phyloP scores from a whole-genome alignment of 2,797 vertebrate genomes.

The Chromis chromis region DNA sequence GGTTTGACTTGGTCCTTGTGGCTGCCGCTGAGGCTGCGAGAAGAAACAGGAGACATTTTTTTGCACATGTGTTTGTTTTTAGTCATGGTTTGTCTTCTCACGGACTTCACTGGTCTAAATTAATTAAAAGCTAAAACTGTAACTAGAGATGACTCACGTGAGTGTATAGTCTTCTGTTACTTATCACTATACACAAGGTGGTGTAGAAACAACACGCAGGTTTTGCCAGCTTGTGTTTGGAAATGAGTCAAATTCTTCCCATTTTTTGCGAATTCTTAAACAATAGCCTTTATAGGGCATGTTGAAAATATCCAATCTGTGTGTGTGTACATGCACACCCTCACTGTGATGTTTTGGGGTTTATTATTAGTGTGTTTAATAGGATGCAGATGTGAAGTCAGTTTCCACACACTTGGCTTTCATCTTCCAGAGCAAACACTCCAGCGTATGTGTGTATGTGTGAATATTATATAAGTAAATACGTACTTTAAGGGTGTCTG shows the following conservation, averaged over 20 bases:
- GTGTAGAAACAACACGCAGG: constrained; percentile 30
- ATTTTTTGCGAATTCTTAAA: constrained; percentile 58
- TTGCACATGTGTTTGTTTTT: constrained; percentile 64
- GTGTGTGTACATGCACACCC: constrained; percentile 14
- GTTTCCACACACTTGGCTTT: constrained; percentile 77
- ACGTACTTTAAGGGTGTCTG: not conserved
- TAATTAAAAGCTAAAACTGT: constrained; percentile 52
- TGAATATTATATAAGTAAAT: constrained; percentile 18
- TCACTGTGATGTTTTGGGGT: constrained; percentile 63
- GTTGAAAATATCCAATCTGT: constrained; percentile 58
- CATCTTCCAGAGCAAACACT: constrained; percentile 62
- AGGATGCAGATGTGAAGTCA: constrained; percentile 82
- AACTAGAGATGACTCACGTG: constrained; percentile 39
- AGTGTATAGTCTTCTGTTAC: constrained; percentile 33
- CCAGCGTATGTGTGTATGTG: constrained; percentile 12
- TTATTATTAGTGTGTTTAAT: constrained; percentile 81
- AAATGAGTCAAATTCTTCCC: constrained; percentile 33
- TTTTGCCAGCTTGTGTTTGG: constrained; percentile 30
- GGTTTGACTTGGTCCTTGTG: not conserved
- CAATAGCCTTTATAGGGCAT: constrained; percentile 55
- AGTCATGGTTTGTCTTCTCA: constrained; percentile 58
- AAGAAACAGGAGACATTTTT: constrained; percentile 38
- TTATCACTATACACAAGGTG: constrained; percentile 43
- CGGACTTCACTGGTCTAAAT: constrained; percentile 35
- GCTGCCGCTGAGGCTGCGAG: constrained; percentile 22